Conservation (phyloP, 2,797 vertebrate genomes). For the Diglossa cyanea region DNA sequence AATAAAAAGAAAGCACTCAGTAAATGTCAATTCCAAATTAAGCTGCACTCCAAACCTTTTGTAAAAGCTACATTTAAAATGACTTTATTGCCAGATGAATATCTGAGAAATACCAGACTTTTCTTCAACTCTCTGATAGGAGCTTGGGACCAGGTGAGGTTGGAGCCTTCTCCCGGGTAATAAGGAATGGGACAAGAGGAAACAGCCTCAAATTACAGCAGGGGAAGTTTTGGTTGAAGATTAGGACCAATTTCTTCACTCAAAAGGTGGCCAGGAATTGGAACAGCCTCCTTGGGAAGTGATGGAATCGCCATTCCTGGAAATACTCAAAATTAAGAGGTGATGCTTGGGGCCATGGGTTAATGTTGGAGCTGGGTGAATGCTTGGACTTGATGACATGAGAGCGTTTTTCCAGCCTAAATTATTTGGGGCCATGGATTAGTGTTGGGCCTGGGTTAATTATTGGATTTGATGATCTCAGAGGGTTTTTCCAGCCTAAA, state of each 20-base stretch:
- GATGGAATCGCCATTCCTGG: background rate
- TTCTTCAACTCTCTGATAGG: background rate
- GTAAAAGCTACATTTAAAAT: background rate
- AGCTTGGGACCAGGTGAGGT: background rate
- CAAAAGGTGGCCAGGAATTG: background rate
- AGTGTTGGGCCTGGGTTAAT: background rate
- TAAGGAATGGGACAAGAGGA: background rate
- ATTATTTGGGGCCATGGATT: fast-evolving
- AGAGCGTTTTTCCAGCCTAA: background rate
- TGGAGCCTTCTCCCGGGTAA: background rate
- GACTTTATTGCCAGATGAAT: background rate
- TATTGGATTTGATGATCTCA: fast-evolving
- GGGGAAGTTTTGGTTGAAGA: too few relatives aligned
- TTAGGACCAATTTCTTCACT: background rate
- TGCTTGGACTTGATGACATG: fast-evolving
- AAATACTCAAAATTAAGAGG: background rate
- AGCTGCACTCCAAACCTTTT: background rate
- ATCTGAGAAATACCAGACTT: background rate
- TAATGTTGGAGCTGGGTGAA: background rate
- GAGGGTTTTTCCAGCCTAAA: background rate
- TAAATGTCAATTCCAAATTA: slow-evolving; percentile 57
- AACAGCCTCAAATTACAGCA: background rate
- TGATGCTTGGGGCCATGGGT: background rate
- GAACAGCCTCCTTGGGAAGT: background rate
- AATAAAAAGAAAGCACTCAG: background rate